phyloP scores from a whole-genome alignment of 1,140 invertebrate genomes.

The Plectrocnemia conspersa region DNA sequence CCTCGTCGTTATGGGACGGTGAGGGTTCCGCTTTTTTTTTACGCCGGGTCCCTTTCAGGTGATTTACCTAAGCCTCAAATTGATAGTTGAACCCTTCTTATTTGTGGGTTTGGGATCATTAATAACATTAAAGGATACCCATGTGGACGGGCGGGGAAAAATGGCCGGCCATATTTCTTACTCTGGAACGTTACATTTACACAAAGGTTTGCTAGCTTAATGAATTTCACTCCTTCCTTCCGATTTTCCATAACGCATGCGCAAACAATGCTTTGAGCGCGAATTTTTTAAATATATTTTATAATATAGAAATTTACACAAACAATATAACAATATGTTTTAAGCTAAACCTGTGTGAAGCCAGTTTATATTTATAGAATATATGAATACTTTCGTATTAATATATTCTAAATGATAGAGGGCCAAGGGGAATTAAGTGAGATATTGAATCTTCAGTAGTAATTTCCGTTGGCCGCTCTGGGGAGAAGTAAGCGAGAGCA shows the following conservation, averaged over 20 bases:
- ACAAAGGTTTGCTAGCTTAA: slow-evolving; percentile 32
- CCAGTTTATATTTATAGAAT: neutral
- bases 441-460: slow-evolving; percentile 5
- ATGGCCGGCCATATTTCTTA: slow-evolving; percentile 33
- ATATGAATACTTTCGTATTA: neutral
- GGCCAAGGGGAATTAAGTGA: neutral
- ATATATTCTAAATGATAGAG: neutral
- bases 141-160: slow-evolving; percentile 32
- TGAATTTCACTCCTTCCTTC: slow-evolving; percentile 29
- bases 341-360: neutral
- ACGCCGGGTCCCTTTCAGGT: slow-evolving; percentile 31
- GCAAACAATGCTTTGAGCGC: neutral
- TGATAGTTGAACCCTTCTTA: slow-evolving; percentile 37
- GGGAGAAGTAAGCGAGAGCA: slow-evolving; percentile 12
- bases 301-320: neutral
- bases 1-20: slow-evolving; percentile 3
- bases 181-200: slow-evolving; percentile 22
- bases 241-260: slow-evolving; percentile 1
- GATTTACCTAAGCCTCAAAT: slow-evolving; percentile 37
- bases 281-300: neutral
- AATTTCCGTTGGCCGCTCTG: slow-evolving; percentile 13
- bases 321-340: neutral
- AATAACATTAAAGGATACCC: slow-evolving; percentile 36
- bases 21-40: slow-evolving; percentile 14
- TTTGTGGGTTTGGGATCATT: slow-evolving; percentile 35